A percentile compares a stretch with the other conserved stretches of the same genome.
These are phyloP conservation scores for Anorthoa munda DNA, from an alignment of 2,888 invertebrate species.

Conservation along the genomic window DNA sequence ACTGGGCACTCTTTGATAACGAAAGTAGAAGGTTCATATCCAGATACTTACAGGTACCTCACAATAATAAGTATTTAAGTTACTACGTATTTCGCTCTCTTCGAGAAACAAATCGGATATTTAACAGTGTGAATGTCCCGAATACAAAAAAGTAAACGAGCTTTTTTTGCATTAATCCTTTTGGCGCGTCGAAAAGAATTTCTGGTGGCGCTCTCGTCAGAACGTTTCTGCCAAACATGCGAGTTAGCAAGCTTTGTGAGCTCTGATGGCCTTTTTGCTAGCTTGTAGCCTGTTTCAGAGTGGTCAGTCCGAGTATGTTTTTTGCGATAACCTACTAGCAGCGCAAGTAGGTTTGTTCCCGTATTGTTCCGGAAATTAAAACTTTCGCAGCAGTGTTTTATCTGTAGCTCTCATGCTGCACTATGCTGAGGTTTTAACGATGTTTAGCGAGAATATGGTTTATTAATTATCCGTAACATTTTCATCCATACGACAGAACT, in stretches of 20 bases:
- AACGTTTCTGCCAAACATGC: constrained; percentile 20
- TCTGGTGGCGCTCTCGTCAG: constrained; percentile 6
- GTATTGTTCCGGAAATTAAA: constrained; percentile 43
- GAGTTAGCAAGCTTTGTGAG: constrained; percentile 54
- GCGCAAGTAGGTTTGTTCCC: constrained; percentile 21
- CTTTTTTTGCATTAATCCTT: constrained; percentile 19
- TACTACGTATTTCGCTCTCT: neutral
- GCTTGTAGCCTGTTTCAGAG: constrained; percentile 31
- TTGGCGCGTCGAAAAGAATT: constrained; percentile 37
- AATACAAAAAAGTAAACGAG: constrained; percentile 3
- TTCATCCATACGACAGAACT: constrained; percentile 12
- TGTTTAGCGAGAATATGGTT: neutral
- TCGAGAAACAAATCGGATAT: neutral
- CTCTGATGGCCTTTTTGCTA: constrained; percentile 45
- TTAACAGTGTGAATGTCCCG: neutral
- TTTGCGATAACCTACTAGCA: constrained; percentile 41
- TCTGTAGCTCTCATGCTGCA: neutral
- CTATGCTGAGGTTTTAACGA: neutral
- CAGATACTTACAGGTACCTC: neutral
- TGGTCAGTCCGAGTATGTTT: constrained; percentile 12
- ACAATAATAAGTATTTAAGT: neutral
- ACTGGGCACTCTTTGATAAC: neutral
- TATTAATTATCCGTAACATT: constrained; percentile 19
- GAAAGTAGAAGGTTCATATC: neutral
- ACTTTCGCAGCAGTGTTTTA: constrained; percentile 20